phyloP scores from a whole-genome alignment of 30 jellyfish, hydroid and myxozoan species.

The Hydractinia symbiolongicarpus region DNA sequence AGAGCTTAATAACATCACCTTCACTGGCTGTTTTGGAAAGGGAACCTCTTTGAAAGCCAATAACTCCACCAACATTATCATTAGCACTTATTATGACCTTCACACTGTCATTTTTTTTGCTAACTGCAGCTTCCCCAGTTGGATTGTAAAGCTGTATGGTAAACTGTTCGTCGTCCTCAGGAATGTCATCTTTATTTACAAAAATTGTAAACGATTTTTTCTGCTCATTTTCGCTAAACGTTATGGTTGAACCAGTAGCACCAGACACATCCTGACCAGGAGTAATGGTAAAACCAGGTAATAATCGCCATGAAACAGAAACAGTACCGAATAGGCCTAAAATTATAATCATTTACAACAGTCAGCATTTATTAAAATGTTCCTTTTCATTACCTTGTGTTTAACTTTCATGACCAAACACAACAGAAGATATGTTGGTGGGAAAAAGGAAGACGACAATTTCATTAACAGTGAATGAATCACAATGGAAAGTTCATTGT shows the following conservation, averaged over 20 bases:
- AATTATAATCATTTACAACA: neutral
- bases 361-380: neutral
- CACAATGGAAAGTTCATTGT: too few species aligned
- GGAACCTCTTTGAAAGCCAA: conserved; percentile 71
- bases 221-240: conserved; percentile 39
- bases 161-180: conserved; percentile 75
- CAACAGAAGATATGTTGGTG: too few species aligned
- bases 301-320: conserved; percentile 70
- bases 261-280: conserved; percentile 63
- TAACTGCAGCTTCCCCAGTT: conserved; percentile 69
- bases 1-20: conserved; percentile 47
- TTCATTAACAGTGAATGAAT: too few species aligned
- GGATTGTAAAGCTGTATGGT: conserved; percentile 46
- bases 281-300: conserved; percentile 39
- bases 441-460: too few species aligned
- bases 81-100: conserved; percentile 61
- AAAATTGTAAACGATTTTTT: conserved; percentile 42
- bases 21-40: conserved; percentile 53
- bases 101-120: conserved; percentile 18
- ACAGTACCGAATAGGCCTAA: conserved; percentile 40
- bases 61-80: conserved; percentile 90
- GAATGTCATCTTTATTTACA: conserved; percentile 58
- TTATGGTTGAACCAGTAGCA: conserved; percentile 56
- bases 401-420: too few species aligned
- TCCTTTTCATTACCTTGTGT: neutral